These are phyloP conservation scores for Archilochus colubris DNA, from an alignment of 2,113 vertebrate genomes.

Conservation along the genomic window DNA sequence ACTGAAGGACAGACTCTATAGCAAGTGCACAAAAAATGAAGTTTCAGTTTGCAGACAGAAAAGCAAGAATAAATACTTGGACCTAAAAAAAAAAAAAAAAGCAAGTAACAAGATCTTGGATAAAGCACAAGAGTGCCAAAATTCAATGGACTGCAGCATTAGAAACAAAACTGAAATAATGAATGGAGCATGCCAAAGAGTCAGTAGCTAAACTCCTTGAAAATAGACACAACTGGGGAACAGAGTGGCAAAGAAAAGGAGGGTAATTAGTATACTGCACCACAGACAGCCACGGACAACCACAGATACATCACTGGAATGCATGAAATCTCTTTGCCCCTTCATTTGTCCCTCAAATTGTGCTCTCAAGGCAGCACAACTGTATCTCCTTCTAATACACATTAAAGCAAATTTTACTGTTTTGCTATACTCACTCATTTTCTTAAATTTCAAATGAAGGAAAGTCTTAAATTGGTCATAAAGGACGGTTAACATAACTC, in stretches of 20 bases:
- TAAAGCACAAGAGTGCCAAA: constrained; percentile 1
- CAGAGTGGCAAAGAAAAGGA: constrained; percentile 45
- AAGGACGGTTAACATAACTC: background rate
- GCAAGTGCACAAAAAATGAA: background rate
- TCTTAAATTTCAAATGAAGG: background rate
- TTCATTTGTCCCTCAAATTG: constrained; percentile 45
- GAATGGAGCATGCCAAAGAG: constrained; percentile 43
- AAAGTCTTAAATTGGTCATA: background rate
- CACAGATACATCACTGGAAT: constrained; percentile 49
- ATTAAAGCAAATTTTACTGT: background rate
- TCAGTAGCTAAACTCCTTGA: constrained; percentile 46
- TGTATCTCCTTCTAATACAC: background rate
- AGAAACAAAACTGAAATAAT: constrained; percentile 49
- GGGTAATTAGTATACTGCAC: constrained; percentile 49
- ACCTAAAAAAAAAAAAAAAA: constrained; percentile 8
- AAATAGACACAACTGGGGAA: constrained; percentile 33
- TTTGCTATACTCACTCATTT: background rate
- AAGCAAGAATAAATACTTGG: background rate
- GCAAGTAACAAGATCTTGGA: background rate
- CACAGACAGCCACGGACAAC: constrained; percentile 42
- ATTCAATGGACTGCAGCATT: constrained; percentile 33
- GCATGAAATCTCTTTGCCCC: constrained; percentile 57
- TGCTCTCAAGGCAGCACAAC: background rate
- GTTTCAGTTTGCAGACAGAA: background rate
- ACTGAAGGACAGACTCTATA: background rate